Base-by-base conservation (phyloP, 2,888 invertebrate genomes). In the Artemia sp. region DNA sequence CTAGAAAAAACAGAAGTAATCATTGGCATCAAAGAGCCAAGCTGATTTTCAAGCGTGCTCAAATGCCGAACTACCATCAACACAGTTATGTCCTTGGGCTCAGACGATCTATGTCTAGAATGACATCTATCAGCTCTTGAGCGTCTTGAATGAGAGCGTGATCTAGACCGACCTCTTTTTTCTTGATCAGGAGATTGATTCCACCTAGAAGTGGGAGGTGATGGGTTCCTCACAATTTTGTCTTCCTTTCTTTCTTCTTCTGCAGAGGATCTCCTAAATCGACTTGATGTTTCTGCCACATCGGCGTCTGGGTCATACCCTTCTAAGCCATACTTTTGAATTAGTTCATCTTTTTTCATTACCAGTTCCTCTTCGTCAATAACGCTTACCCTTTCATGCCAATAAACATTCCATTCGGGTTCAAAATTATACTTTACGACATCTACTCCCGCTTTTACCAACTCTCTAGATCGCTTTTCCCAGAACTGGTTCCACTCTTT, bases 401-500 rank as follows among this genome's bases (percentile, higher is more conserved):
- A 92, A 77, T 85, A 90, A 69, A 84, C 79, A 69, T 90, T 90
- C 92, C 92, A 92, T 75, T 92, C 92, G 0, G 90, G 88, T 74
- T 90, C 90, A 77, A 89, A 92, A 76, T 92, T 90, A 76, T 90
- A 85, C 73, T 85, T 86, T 52, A 85, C 82, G 0, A 89, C 86
- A 77, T 92, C 89, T 77, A 85, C 85, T 68, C 86, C 85, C 77
- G 85, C 85, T 81, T 82, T 79, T 76, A 88, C 87, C 69, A 90
- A 79, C 78, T 90, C 89, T 76, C 88, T 88, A 77, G 88, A 89
- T 1, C 90, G 84, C 11, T 83, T 82, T 77, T 90, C 90, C 91
- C 91, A 92, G 77, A 90, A 91, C 76, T 85, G 86, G 76, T 90
- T 90, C 92, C 92, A 92, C 76, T 92, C 92, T 67, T 89, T 89